These are phyloP conservation scores for Salvelinus sp. DNA, from an alignment of 2,113 vertebrate genomes.

Conservation along the genomic window DNA sequence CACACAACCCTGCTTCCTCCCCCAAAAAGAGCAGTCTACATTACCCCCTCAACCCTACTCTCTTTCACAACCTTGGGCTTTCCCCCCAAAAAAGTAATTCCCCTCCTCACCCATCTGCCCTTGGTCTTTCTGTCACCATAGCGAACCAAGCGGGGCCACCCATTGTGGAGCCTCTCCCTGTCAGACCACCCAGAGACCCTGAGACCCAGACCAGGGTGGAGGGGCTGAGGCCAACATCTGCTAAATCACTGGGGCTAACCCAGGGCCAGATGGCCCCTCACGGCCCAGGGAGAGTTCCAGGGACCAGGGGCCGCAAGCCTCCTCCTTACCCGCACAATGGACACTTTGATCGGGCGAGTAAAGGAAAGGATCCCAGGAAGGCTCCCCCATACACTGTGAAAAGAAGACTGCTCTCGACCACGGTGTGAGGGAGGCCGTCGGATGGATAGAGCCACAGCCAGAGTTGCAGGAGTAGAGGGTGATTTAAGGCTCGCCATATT, in stretches of 20 bases:
- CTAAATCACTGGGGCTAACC: conserved; percentile 20
- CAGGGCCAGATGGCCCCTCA: conserved; percentile 7
- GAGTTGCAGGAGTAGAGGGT: conserved; percentile 39
- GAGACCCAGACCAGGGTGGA: conserved; percentile 2
- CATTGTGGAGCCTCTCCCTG: conserved; percentile 43
- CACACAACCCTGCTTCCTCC: conserved; percentile 42
- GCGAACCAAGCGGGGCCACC: conserved; percentile 36
- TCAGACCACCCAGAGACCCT: conserved; percentile 52
- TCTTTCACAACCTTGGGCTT: too few species aligned
- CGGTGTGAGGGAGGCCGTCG: conserved; percentile 65
- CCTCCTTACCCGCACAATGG: conserved; percentile 70
- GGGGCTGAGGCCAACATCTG: conserved; percentile 28
- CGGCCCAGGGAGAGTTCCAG: neutral
- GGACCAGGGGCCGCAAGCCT: conserved; percentile 64
- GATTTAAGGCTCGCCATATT: conserved; percentile 58
- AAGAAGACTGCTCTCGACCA: conserved; percentile 74
- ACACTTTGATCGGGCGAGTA: conserved; percentile 44
- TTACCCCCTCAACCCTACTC: conserved; percentile 25
- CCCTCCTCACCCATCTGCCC: conserved; percentile 27
- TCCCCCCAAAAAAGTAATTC: neutral
- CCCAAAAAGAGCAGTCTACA: conserved; percentile 38
- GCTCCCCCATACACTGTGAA: conserved; percentile 71
- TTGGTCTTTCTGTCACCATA: conserved; percentile 56
- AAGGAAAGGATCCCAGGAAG: conserved; percentile 60
- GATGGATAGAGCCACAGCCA: conserved; percentile 6